Percentiles rank a stretch among this genome's conserved stretches.
Evolutionary conservation across 2,888 invertebrate species (phyloP).

Genomic region (Hyppa rectilinea): DNA sequence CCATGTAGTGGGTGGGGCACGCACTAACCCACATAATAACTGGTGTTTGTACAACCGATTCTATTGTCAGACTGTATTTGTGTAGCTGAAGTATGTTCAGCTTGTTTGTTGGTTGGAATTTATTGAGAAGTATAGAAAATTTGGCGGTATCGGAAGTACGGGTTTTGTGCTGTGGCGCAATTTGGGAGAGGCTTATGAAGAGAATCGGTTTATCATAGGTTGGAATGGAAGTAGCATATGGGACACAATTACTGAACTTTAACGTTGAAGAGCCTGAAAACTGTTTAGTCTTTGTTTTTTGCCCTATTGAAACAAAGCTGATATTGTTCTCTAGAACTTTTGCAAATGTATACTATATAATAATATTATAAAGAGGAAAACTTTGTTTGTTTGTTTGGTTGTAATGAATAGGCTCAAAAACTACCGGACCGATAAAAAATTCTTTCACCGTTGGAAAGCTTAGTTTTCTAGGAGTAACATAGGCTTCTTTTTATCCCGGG

Average conservation of each 20-base stretch:
- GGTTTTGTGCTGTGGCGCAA: not conserved
- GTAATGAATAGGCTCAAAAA: no score
- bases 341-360: no score
- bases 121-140: conserved; percentile 31
- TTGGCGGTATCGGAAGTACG: not conserved
- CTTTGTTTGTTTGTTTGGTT: no score
- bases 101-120: conserved; percentile 29
- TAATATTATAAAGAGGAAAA: no score
- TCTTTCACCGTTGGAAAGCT: no score
- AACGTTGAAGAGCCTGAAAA: not conserved
- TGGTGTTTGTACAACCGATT: conserved; percentile 49
- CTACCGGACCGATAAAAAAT: no score
- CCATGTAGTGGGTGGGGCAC: conserved; percentile 40
- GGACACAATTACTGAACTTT: not conserved
- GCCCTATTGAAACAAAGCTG: not conserved
- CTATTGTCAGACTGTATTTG: conserved; percentile 51
- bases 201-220: not conserved
- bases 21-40: conserved; percentile 58
- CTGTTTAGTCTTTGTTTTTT: not conserved
- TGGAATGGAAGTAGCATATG: not conserved
- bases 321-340: not conserved
- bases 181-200: conserved; percentile 8
- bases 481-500: no score
- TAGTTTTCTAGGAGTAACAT: no score
- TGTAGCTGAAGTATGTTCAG: conserved; percentile 44